Percentiles rank a stretch among this genome's conserved stretches.
Conservation (phyloP, 2,113 vertebrate species). For the Spheniscus mendiculus region DNA sequence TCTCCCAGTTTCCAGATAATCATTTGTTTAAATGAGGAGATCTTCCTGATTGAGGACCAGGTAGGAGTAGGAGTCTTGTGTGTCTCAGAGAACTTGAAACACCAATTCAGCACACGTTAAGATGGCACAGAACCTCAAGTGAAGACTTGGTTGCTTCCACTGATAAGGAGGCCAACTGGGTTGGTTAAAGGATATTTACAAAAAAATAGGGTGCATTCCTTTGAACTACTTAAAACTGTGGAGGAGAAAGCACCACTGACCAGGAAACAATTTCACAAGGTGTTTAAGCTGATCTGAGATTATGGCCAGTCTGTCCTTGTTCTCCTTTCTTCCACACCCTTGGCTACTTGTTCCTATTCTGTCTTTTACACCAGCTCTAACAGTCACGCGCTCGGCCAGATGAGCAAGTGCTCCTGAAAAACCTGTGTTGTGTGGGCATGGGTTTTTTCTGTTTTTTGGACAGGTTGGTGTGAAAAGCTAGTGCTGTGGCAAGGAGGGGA, state of each 20-base stretch:
- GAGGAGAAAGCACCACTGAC: not conserved
- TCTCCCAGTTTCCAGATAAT: not conserved
- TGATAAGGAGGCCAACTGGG: not conserved
- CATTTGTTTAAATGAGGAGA: not conserved
- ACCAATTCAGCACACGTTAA: not conserved
- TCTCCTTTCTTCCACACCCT: not conserved
- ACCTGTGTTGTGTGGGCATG: not conserved
- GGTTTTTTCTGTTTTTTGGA: not conserved
- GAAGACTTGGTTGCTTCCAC: not conserved
- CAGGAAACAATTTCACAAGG: not conserved
- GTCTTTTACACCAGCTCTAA: not conserved
- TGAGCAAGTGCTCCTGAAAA: not conserved
- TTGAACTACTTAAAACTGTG: not conserved
- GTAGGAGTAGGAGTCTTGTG: not conserved
- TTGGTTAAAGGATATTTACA: not conserved
- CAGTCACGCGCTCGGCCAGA: accelerated
- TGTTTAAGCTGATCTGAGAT: not conserved
- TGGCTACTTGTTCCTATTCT: not conserved
- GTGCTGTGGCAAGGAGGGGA: accelerated
- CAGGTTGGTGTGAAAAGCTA: not conserved
- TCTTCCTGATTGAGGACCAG: not conserved
- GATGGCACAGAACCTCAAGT: not conserved
- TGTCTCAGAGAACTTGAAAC: not conserved
- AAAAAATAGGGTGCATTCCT: not conserved
- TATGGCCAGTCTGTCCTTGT: not conserved